These are phyloP conservation scores for Crocallis elinguaria DNA, from an alignment of 2,888 invertebrate species.

Conservation along the genomic window DNA sequence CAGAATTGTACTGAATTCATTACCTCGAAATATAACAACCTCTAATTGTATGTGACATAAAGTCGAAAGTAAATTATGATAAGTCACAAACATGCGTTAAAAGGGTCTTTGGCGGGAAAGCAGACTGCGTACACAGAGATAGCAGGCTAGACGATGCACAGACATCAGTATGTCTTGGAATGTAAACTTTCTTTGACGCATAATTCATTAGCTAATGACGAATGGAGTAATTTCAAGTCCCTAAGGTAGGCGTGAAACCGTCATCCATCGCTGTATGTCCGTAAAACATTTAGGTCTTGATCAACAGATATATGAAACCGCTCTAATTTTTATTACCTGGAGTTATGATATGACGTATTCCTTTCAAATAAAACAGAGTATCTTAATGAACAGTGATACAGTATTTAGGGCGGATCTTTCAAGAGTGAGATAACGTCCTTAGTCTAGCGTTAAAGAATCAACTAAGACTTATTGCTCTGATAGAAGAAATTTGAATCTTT, in stretches of 20 bases:
- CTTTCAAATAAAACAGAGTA: too few relatives aligned
- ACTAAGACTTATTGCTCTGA: too few relatives aligned
- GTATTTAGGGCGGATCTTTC: too few relatives aligned
- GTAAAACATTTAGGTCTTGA: too few relatives aligned
- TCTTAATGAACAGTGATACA: too few relatives aligned
- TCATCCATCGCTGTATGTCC: too few relatives aligned
- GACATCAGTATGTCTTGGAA: conserved; percentile 45
- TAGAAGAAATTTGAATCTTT: too few relatives aligned
- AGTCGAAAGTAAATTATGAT: conserved; percentile 1
- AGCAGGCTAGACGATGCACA: conserved; percentile 67
- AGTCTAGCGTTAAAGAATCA: too few relatives aligned
- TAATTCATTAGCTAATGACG: neutral
- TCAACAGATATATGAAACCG: too few relatives aligned
- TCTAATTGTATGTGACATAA: conserved; percentile 3
- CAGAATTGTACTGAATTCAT: neutral
- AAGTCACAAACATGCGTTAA: neutral
- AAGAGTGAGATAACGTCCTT: too few relatives aligned
- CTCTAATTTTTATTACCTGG: too few relatives aligned
- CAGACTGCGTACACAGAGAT: conserved; percentile 34
- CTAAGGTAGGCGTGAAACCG: neutral
- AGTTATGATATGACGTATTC: too few relatives aligned
- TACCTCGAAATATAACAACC: neutral
- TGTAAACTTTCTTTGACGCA: conserved; percentile 21
- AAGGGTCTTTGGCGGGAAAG: conserved; percentile 43
- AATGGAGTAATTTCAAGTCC: neutral